A percentile compares a stretch with the other conserved stretches of the same genome.
Conservation (phyloP, 2,113 vertebrate species). For the Poeciliopsis occidentalis region DNA sequence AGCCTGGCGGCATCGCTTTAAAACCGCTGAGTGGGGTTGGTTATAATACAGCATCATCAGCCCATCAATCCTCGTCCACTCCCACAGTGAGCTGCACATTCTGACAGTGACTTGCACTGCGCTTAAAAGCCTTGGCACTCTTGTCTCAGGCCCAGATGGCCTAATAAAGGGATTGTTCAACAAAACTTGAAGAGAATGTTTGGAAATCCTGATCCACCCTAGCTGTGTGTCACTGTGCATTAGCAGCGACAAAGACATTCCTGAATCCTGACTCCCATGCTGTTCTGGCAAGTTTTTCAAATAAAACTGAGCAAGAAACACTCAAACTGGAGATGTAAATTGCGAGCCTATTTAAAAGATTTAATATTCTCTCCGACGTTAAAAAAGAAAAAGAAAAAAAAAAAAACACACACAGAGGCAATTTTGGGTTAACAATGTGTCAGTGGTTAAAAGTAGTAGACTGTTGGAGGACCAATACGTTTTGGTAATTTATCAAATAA, state of each 20-base stretch:
- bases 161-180: slow-evolving; percentile 61
- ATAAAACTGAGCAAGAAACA: slow-evolving; percentile 47
- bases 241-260: slow-evolving; percentile 64
- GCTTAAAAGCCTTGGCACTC: slow-evolving; percentile 60
- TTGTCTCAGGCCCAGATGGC: slow-evolving; percentile 36
- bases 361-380: slow-evolving; percentile 44
- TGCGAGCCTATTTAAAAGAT: slow-evolving; percentile 37
- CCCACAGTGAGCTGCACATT: slow-evolving; percentile 47
- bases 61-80: slow-evolving; percentile 60
- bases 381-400: slow-evolving; percentile 49
- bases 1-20: slow-evolving; percentile 33
- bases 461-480: slow-evolving; percentile 52
- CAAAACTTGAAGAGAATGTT: slow-evolving; percentile 58
- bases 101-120: slow-evolving; percentile 54
- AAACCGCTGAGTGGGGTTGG: slow-evolving; percentile 58
- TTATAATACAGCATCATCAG: slow-evolving; percentile 70
- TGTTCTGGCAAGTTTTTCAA: slow-evolving; percentile 55
- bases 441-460: slow-evolving; percentile 61
- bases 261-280: slow-evolving; percentile 61
- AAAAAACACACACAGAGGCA: slow-evolving; percentile 52
- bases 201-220: slow-evolving; percentile 58
- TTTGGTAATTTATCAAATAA: slow-evolving; percentile 55
- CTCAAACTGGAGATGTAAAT: slow-evolving; percentile 61
- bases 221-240: slow-evolving; percentile 64
- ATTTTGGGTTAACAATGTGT: slow-evolving; percentile 47